Evolutionary conservation across 2,113 vertebrate species (phyloP), one percentile per base, ranked within the genome.

Genomic region (Hemiscyllium ocellatum): DNA sequence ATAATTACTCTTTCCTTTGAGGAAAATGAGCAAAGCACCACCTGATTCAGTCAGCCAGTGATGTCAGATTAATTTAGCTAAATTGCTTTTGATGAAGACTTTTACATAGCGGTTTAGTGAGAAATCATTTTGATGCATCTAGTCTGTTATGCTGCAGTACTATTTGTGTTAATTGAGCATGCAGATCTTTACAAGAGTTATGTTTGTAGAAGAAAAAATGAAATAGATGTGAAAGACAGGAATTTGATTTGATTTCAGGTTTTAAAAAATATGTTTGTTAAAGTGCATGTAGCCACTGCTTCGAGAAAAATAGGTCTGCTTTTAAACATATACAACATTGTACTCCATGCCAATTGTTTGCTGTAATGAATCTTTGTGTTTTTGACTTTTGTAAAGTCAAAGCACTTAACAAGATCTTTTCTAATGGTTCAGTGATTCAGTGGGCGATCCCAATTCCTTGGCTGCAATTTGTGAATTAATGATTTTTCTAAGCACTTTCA

Each of bases 11-110:
- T 66, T 68, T 12, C 66, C 61, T 47, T 69, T 47, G 19, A 15
- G 65, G 65, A 20, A 69, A n/a, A 47, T 69, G 91, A 69, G 66
- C 69, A 94, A 94, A 24, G 66, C 65, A 94, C 66, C 66, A 94
- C 91, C 66, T 69, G 91, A 94, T 94, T 68, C 65, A 68, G 91
- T 66, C n/a, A 69, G 20, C 65, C 91, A 42, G 91, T 19, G 91
- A 94, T 37, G n/a, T 94, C 91, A 26, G 91, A 69, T 94, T 94
- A 69, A 94, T 94, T 94, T 69, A 47, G 42, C n/a, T 69, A 94
- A 69, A 94, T 69, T 69, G 66, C 37, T 69, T 37, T 68, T 10
- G 65, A 94, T 37, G n/a, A 42, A n/a, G 61, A 94, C 61, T 94
- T 33, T 94, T 94, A 69, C 37, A 19, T 42, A 68, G 61, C 90